These are phyloP conservation scores for Bos taurus DNA, from an alignment of 2,113 vertebrate species.

Conservation along the genomic window DNA sequence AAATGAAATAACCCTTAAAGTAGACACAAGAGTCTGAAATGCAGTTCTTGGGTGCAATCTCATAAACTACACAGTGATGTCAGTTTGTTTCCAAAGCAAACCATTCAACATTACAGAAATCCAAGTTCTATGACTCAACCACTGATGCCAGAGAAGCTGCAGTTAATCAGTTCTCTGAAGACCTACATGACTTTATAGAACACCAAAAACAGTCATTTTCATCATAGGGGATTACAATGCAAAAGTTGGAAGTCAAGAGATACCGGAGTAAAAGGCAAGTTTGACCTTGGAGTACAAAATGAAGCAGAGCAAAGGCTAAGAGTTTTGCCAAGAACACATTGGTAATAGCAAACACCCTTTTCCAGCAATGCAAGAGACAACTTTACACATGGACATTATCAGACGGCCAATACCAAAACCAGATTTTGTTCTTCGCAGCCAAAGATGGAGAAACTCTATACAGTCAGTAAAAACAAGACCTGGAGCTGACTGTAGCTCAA, in stretches of 20 bases:
- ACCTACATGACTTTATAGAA: neutral
- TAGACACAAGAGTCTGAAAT: neutral
- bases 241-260: neutral
- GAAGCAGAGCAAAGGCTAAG: neutral
- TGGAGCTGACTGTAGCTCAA: neutral
- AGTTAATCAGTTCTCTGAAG: neutral
- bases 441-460: neutral
- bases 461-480: neutral
- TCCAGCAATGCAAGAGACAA: neutral
- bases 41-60: neutral
- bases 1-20: neutral
- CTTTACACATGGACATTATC: neutral
- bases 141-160: neutral
- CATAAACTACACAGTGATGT: neutral
- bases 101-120: neutral
- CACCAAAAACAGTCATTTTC: neutral
- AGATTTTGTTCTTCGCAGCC: neutral
- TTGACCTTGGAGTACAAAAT: neutral
- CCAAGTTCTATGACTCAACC: neutral
- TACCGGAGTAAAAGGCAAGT: neutral
- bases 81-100: neutral
- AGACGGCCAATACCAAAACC: neutral
- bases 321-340: neutral
- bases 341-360: neutral
- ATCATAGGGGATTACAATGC: neutral